Evolutionary conservation across 2,113 vertebrate genomes (phyloP), one percentile per base, ranked within the genome.

Genomic region (Marmota flaviventris): DNA sequence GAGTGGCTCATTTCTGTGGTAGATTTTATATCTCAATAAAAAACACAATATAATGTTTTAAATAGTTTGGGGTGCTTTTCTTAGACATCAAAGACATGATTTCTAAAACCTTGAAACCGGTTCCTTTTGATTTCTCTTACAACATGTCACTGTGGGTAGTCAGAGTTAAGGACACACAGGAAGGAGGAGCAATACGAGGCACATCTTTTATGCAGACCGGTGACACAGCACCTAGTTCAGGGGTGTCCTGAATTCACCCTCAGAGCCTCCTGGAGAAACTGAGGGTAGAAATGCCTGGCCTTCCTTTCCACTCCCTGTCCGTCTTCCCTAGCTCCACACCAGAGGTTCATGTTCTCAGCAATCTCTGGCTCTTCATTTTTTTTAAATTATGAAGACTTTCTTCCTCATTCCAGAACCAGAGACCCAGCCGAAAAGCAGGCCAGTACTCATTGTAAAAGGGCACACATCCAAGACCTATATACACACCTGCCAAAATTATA

Each of bases 1-100:
- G 65, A 65, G 45, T 78, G 77, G 32, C 75, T 96, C 67, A 91
- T 96, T 97, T 95, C 93, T 51, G 92, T 61, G 91, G 96, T 91
- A 89, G 85, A 91, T 76, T 97, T 96, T 95, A 89, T 95, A 92
- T 82, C 84, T 89, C 91, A 93, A 72, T 96, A 93, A 96, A 95
- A 93, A 37, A 53, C 82, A 39, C 67, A 51, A 2, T 63, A 82
- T 45, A 81, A 90, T 73, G 65, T 63, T 85, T 96, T 93, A 97
- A 83, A 88, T 81, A 95, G 95, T 72, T 97, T 18, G 69, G 96
- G 95, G 97, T 96, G 39, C 17, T 98, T 98, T 97, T 97, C 95
- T 79, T 67, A 84, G 93, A 85, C 97, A 96, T 98, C 97, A 98
- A 98, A 98, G 95, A n/a, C 86, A 53, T 72, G 91, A 92, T 58